phyloP scores from a whole-genome alignment of 2,113 vertebrate species.

The Crypturellus undulatus region DNA sequence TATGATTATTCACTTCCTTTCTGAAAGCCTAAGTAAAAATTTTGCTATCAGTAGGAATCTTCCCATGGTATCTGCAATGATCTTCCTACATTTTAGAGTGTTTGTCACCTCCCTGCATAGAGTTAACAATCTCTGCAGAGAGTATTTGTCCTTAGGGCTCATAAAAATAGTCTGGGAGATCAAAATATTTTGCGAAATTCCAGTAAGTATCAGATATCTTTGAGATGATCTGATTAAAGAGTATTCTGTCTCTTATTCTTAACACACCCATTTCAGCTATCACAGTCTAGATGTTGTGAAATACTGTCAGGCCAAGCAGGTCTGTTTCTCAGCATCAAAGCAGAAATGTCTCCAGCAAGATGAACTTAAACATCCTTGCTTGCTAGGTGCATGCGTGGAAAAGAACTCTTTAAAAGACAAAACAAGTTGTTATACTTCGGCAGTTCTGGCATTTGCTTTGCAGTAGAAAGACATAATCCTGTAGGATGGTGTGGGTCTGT shows the following conservation, averaged over 20 bases:
- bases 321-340: slow-evolving; percentile 12
- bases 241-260: slow-evolving; percentile 21
- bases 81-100: neutral
- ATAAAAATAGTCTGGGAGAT: slow-evolving; percentile 49
- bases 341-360: neutral
- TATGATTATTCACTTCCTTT: neutral
- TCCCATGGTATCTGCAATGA: neutral
- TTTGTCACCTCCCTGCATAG: neutral
- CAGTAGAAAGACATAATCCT: neutral
- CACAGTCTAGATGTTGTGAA: neutral
- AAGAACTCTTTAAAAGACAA: neutral
- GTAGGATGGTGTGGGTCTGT: neutral
- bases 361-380: neutral
- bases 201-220: slow-evolving; percentile 34
- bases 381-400: neutral
- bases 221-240: slow-evolving; percentile 13
- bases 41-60: neutral
- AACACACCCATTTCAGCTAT: slow-evolving; percentile 35
- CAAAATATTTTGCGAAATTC: slow-evolving; percentile 62
- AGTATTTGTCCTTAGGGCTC: slow-evolving; percentile 32
- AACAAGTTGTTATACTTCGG: neutral
- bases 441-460: neutral
- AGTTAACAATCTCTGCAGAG: slow-evolving; percentile 13
- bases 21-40: neutral
- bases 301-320: slow-evolving; percentile 15